Evolutionary conservation across 2,797 vertebrate species (phyloP).

Genomic region (Peromyscus melanophrys): DNA sequence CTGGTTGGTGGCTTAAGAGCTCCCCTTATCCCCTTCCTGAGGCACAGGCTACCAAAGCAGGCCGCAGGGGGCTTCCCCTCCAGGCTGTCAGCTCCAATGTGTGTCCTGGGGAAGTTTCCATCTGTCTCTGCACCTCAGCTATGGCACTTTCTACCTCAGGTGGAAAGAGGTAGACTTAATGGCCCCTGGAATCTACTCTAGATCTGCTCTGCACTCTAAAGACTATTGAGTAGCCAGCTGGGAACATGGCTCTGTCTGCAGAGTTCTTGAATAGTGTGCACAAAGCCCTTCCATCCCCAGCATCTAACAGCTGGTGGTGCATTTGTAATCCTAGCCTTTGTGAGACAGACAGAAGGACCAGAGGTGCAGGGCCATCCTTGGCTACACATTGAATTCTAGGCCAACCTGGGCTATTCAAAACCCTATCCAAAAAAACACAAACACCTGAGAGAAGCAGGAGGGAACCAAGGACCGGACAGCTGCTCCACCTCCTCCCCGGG

Average conservation of each 20-base stretch:
- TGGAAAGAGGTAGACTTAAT: background rate
- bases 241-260: background rate
- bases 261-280: background rate
- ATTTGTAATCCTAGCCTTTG: background rate
- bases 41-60: background rate
- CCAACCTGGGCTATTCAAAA: background rate
- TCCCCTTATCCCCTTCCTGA: accelerated
- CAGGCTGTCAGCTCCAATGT: background rate
- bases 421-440: background rate
- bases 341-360: background rate
- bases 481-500: no score
- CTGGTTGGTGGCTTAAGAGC: background rate
- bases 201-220: background rate
- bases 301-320: background rate
- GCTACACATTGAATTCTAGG: background rate
- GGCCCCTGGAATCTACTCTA: background rate
- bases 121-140: background rate
- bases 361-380: background rate
- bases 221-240: background rate
- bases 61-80: background rate
- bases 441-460: background rate
- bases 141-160: background rate
- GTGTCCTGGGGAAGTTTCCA: background rate
- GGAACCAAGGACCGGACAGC: background rate
- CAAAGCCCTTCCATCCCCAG: no score